A percentile compares a stretch with the other conserved stretches of the same genome.
These are phyloP conservation scores for Onthophagus sagittarius DNA, from an alignment of 2,888 invertebrate species.

Conservation along the genomic window DNA sequence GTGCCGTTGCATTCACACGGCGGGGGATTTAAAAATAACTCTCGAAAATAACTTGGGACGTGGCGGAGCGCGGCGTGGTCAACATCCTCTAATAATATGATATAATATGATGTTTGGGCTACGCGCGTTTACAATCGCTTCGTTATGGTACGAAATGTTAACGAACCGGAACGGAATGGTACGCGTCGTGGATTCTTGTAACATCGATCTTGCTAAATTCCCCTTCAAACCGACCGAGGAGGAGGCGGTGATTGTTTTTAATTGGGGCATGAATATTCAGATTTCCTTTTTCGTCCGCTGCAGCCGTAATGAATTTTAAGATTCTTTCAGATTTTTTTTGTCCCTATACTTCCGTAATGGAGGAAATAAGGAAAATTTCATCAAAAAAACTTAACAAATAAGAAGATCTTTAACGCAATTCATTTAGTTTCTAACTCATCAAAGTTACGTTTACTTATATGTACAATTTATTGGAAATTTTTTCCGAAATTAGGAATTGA, in stretches of 20 bases:
- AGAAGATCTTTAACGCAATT: background rate
- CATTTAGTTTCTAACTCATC: too few relatives aligned
- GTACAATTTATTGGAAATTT: too few relatives aligned
- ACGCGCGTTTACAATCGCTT: background rate
- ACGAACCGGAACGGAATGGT: background rate
- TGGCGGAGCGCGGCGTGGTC: too few relatives aligned
- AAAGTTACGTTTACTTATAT: too few relatives aligned
- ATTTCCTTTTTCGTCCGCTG: background rate
- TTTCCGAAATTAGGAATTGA: too few relatives aligned
- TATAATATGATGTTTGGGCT: background rate
- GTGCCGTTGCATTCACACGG: background rate
- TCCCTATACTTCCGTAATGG: background rate
- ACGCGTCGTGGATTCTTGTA: background rate
- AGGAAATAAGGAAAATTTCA: background rate
- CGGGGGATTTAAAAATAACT: background rate
- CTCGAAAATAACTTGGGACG: too few relatives aligned
- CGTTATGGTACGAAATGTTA: background rate
- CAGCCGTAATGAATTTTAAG: background rate
- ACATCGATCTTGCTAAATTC: background rate
- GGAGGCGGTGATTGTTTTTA: background rate
- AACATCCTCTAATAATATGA: background rate
- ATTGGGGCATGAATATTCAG: background rate
- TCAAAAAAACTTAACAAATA: background rate
- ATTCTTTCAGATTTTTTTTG: background rate
- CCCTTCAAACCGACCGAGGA: background rate